These are phyloP conservation scores for Conus betulinus DNA, from an alignment of 1,140 invertebrate species.

Conservation along the genomic window DNA sequence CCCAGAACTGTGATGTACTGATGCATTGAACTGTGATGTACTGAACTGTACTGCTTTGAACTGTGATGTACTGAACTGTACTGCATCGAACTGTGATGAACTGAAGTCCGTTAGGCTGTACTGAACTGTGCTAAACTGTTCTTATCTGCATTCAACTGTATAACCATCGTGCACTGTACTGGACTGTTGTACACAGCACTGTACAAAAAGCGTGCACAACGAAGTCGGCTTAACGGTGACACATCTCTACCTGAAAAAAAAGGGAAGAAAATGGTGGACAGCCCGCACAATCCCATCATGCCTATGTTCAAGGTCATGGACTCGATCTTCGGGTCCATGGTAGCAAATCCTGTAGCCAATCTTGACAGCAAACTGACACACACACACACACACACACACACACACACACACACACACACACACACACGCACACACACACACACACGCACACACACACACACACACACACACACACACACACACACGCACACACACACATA, in stretches of 20 bases:
- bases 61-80: no score
- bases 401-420: not conserved
- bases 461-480: constrained; percentile 14
- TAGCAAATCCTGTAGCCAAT: constrained; percentile 10
- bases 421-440: no score
- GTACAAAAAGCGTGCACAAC: not conserved
- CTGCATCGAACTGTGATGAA: not conserved
- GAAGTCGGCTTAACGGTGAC: not conserved
- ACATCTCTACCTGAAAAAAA: constrained; percentile 6
- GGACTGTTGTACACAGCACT: not conserved
- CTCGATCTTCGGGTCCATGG: constrained; percentile 12
- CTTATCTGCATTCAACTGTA: no score
- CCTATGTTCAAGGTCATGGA: constrained; percentile 22
- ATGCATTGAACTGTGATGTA: no score
- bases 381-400: constrained; percentile 10
- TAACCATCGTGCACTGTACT: no score
- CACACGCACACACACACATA: not conserved
- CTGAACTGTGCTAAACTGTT: no score
- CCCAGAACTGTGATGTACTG: no score
- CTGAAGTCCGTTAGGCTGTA: no score
- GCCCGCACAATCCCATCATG: constrained; percentile 17
- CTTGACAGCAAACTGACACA: constrained; percentile 25
- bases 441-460: constrained; percentile 7
- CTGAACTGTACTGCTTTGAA: no score
- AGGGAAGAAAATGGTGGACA: constrained; percentile 28